Percentiles rank a stretch among this genome's conserved stretches.
phyloP scores from a whole-genome alignment of 2,888 invertebrate genomes.

The Leptarthrus brevirostris region DNA sequence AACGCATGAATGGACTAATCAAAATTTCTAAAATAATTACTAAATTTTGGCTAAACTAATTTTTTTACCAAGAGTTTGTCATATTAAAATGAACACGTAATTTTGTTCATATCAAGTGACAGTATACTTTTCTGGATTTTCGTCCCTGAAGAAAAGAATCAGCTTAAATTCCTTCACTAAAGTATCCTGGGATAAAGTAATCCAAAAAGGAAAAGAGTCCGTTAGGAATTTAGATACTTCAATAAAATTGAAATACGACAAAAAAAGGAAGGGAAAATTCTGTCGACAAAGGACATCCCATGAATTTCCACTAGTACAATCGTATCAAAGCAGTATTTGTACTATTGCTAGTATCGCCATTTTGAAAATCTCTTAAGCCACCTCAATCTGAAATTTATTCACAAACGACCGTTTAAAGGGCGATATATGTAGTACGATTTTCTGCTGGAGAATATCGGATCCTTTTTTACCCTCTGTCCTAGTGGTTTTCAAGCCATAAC shows the following conservation, averaged over 20 bases:
- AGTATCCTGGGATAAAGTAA: not conserved
- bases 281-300: slow-evolving; percentile 43
- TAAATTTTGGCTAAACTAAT: too few species aligned
- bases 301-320: slow-evolving; percentile 42
- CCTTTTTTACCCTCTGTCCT: slow-evolving; percentile 1
- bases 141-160: not conserved
- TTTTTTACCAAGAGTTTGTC: too few species aligned
- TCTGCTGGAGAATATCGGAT: slow-evolving; percentile 27
- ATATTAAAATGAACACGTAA: too few species aligned
- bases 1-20: too few species aligned
- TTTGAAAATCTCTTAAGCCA: slow-evolving; percentile 51
- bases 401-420: slow-evolving; percentile 43
- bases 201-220: slow-evolving; percentile 10
- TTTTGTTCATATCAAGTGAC: too few species aligned
- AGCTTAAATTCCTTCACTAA: not conserved
- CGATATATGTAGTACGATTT: slow-evolving; percentile 18
- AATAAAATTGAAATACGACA: slow-evolving; percentile 41
- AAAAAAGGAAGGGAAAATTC: slow-evolving; percentile 18
- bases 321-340: slow-evolving; percentile 33
- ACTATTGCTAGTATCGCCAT: slow-evolving; percentile 29
- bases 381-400: slow-evolving; percentile 53
- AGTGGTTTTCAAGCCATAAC: slow-evolving; percentile 40
- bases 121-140: too few species aligned
- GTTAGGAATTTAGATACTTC: slow-evolving; percentile 14
- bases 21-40: too few species aligned